Evolutionary conservation across 1,140 invertebrate species (phyloP).

Genomic region (Mizuhopecten yessoensis): DNA sequence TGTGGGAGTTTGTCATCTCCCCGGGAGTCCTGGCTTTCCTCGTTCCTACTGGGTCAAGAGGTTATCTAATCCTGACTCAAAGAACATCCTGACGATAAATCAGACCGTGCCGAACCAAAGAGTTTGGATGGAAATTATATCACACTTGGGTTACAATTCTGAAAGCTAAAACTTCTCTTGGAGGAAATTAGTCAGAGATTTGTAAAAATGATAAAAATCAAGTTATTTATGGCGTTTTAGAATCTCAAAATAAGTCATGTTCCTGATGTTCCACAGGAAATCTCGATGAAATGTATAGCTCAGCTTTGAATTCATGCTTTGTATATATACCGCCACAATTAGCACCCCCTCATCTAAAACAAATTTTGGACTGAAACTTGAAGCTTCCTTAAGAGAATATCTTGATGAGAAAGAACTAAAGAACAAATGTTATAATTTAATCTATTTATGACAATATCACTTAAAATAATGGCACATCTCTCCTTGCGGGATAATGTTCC

Average conservation of each 20-base stretch:
- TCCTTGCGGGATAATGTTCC: neutral
- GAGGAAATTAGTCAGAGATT: conserved; percentile 38
- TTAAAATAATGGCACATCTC: neutral
- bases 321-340: neutral
- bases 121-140: neutral
- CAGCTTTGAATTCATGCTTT: neutral
- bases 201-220: conserved; percentile 13
- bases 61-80: conserved; percentile 23
- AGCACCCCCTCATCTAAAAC: neutral
- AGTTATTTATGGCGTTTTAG: neutral
- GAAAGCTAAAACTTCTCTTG: neutral
- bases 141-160: neutral
- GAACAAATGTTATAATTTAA: neutral
- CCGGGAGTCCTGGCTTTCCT: neutral
- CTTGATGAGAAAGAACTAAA: neutral
- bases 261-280: neutral
- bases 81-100: conserved; percentile 15
- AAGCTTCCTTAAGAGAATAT: neutral
- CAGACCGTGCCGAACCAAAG: neutral
- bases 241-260: conserved; percentile 1
- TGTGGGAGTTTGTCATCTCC: neutral
- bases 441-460: neutral
- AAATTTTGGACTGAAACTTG: neutral
- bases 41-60: neutral
- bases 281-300: neutral